Percentiles rank a stretch among this genome's conserved stretches.
These are phyloP conservation scores for Hestina assimilis DNA, from an alignment of 1,140 invertebrate species.

Conservation along the genomic window DNA sequence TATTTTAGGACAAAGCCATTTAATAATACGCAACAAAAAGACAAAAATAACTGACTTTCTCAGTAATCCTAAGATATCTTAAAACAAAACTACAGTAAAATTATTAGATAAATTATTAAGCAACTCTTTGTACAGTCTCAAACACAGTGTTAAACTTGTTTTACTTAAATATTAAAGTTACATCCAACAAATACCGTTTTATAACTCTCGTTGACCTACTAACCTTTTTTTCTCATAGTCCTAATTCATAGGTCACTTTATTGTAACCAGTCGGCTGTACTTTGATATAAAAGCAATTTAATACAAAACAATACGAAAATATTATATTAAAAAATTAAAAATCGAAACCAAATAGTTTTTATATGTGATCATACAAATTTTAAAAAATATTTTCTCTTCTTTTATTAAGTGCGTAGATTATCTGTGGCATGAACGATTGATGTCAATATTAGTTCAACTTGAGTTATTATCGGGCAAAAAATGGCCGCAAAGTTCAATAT, in stretches of 20 bases:
- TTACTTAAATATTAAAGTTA: slow-evolving; percentile 11
- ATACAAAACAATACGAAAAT: neutral
- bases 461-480: slow-evolving; percentile 9
- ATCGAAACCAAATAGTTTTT: neutral
- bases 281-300: slow-evolving; percentile 10
- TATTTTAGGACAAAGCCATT: too few relatives aligned
- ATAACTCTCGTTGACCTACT: slow-evolving; percentile 21
- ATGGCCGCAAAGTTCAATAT: slow-evolving; percentile 10
- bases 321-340: neutral
- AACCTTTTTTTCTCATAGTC: slow-evolving; percentile 19
- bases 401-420: neutral
- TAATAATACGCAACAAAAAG: too few relatives aligned
- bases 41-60: too few relatives aligned
- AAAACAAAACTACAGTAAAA: too few relatives aligned
- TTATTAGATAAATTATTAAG: too few relatives aligned
- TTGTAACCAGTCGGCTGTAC: slow-evolving; percentile 18
- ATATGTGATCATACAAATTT: neutral
- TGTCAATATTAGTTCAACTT: slow-evolving; percentile 3
- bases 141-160: neutral
- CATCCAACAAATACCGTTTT: slow-evolving; percentile 14
- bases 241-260: slow-evolving; percentile 23
- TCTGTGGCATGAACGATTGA: neutral
- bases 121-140: neutral
- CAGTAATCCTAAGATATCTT: too few relatives aligned
- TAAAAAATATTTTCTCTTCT: neutral